A percentile compares a stretch with the other conserved stretches of the same genome.
These are phyloP conservation scores for Hofmannophila pseudospretella DNA, from an alignment of 2,888 invertebrate species.

Conservation along the genomic window DNA sequence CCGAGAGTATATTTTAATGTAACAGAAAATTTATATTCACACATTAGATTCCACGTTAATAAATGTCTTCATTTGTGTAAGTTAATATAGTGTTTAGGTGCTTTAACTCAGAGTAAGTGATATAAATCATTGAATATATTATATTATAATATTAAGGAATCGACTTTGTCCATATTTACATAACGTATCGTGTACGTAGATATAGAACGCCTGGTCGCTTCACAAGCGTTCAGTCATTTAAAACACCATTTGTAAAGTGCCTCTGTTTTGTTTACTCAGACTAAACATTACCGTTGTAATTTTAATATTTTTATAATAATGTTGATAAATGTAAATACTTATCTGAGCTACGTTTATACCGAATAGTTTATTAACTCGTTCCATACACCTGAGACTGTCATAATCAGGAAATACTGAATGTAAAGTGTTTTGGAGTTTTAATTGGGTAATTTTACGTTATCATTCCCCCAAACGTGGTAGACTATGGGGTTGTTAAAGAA, in stretches of 20 bases:
- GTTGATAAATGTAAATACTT: conserved; percentile 10
- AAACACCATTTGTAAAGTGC: conserved; percentile 26
- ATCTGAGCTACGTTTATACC: conserved; percentile 13
- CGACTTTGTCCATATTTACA: conserved; percentile 12
- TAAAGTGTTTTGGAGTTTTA: no score
- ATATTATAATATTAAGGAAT: conserved; percentile 29
- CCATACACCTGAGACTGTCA: no score
- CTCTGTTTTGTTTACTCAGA: conserved; percentile 22
- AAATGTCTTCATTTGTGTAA: conserved; percentile 45
- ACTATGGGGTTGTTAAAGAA: no score
- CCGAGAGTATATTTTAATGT: conserved; percentile 62
- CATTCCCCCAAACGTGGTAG: no score
- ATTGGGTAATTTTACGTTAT: no score
- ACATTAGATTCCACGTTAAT: conserved; percentile 49
- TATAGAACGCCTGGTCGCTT: conserved; percentile 13
- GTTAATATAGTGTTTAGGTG: conserved; percentile 54
- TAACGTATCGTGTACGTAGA: conserved; percentile 6
- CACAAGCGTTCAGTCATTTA: conserved; percentile 18
- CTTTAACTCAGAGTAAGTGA: conserved; percentile 71
- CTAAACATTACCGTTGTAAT: conserved; percentile 21
- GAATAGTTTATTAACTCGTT: no score
- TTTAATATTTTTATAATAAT: conserved; percentile 26
- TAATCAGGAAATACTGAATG: no score
- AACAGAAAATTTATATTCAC: conserved; percentile 50
- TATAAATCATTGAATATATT: conserved; percentile 40